A percentile compares a stretch with the other conserved stretches of the same genome.
Evolutionary conservation across 2,888 invertebrate species (phyloP).

Genomic region (Gymnosoma rotundatum): DNA sequence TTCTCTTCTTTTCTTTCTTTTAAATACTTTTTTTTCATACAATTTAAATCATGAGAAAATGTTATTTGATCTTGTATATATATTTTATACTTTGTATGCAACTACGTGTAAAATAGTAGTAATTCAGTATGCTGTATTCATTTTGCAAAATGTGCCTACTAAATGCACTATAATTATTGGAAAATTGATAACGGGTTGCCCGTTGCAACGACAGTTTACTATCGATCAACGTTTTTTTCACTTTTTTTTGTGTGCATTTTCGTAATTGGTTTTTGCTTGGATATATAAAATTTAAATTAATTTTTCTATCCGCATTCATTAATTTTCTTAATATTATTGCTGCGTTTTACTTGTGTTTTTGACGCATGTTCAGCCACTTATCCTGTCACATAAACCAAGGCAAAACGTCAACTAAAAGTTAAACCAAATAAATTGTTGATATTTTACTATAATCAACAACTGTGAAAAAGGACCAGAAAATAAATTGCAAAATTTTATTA

Average conservation of each 20-base stretch:
- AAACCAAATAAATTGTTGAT: constrained; percentile 63
- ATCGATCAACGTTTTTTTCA: constrained; percentile 43
- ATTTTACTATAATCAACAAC: constrained; percentile 51
- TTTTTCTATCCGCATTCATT: constrained; percentile 64
- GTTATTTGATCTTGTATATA: constrained; percentile 31
- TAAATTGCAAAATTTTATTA: constrained; percentile 6
- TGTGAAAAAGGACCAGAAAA: constrained; percentile 13
- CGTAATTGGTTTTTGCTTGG: neutral
- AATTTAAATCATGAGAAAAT: constrained; percentile 59
- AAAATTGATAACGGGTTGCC: constrained; percentile 56
- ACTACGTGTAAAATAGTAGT: neutral
- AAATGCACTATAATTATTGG: constrained; percentile 56
- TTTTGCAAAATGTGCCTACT: constrained; percentile 19
- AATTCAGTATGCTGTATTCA: neutral
- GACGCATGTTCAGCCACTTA: constrained; percentile 68
- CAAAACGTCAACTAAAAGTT: constrained; percentile 67
- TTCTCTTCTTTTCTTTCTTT: neutral
- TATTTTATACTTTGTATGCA: constrained; percentile 3
- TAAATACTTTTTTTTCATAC: constrained; percentile 31
- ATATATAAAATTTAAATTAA: constrained; percentile 63
- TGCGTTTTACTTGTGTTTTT: constrained; percentile 19
- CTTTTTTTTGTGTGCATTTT: neutral
- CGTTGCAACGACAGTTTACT: constrained; percentile 40
- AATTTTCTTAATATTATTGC: constrained; percentile 18
- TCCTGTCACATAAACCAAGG: constrained; percentile 67